Base-by-base conservation (phyloP, 2,888 invertebrate species). In the Drosophila hawaiiensis region DNA sequence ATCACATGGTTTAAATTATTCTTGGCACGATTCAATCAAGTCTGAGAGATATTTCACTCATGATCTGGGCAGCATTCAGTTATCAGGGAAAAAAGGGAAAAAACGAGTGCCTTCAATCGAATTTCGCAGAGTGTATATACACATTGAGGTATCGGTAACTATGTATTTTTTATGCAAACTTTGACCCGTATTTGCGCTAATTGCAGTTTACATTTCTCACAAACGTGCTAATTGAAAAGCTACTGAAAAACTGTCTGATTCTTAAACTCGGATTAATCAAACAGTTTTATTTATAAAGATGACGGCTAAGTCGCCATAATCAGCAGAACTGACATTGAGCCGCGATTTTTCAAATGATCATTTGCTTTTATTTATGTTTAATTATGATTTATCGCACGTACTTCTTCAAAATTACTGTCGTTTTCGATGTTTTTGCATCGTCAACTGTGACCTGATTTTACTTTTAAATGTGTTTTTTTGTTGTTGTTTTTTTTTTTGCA, bases 281-380 rank as follows among this genome's bases (percentile, higher is more conserved):
- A 35, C 10, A 35, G 12, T 35, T 25, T 54, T 25, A 16, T 47
- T 47, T 22, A 10, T 25, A 16, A 0, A 53, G 35, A 35, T 35
- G 35, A 25, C 22, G 54, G 7, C 22, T 25, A 14, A 16, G 22
- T 35, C 14, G 6, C 1, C 22, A 22, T 33, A n/a, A 53, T 12
- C 53, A 14, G 31, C 14, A 4, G 22, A 31, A 16, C 14, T 7
- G 4, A 53, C 31, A 22, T 16, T 33, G 22, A 9, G 16, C 33
- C 9, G 4, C 25, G 3, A 54, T 54, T 25, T 54, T 54, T 35
- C 19, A 54, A 22, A 35, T 29, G 29, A 29, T 54, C 19, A 68
- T 78, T 78, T 52, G 58, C 37, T 53, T 74, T 58, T 69, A 69
- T 64, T 72, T 60, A 47, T 56, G 49, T 56, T 60, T 61, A 39